Evolutionary conservation across 2,113 vertebrate genomes (phyloP).

Genomic region (Microtus montanus): DNA sequence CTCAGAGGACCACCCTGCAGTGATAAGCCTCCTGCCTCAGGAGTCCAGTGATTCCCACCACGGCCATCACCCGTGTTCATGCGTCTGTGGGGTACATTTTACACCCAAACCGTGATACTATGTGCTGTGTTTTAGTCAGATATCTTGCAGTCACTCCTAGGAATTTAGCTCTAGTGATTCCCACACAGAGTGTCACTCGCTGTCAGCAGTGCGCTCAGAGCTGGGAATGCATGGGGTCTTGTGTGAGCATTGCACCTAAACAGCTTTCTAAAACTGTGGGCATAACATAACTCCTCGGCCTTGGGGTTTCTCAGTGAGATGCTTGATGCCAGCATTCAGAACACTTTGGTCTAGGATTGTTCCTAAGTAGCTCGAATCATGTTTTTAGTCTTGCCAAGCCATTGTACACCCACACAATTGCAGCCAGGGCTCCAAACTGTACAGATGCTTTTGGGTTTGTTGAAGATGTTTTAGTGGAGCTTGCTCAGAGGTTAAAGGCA

Average conservation of each 20-base stretch:
- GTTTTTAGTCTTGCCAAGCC: not conserved
- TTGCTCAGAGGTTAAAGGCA: not conserved
- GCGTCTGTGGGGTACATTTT: not conserved
- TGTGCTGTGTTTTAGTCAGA: not conserved
- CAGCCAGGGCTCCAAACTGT: not conserved
- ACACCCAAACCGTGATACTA: not conserved
- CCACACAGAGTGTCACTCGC: not conserved
- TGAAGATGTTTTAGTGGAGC: not conserved
- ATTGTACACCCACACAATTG: not conserved
- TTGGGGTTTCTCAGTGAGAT: not conserved
- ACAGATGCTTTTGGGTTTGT: not conserved
- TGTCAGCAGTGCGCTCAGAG: not conserved
- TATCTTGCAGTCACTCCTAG: not conserved
- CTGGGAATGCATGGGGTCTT: not conserved
- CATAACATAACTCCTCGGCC: rapidly evolving
- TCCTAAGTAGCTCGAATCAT: not conserved
- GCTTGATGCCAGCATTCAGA: not conserved
- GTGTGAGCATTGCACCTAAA: not conserved
- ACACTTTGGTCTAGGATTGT: not conserved
- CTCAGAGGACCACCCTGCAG: not conserved
- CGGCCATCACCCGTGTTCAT: too few relatives aligned
- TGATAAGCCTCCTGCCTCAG: not conserved
- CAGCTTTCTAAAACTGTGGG: not conserved
- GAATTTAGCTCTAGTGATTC: not conserved
- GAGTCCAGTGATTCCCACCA: too few relatives aligned